phyloP scores from a whole-genome alignment of 2,797 vertebrate species.

The Poecilia wingei region DNA sequence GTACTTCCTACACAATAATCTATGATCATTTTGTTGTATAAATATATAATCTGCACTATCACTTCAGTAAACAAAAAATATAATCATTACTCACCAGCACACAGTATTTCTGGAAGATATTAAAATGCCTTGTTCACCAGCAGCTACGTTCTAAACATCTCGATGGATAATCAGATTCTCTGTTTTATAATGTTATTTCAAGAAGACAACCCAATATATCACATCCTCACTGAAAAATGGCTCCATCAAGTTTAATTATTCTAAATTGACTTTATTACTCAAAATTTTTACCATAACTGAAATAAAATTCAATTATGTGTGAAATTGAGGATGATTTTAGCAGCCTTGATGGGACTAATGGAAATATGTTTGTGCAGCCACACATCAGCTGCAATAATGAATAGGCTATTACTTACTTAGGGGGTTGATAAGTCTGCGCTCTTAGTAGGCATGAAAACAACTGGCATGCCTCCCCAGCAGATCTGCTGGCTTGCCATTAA shows the following conservation, averaged over 20 bases:
- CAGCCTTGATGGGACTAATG: constrained; percentile 29
- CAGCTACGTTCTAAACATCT: constrained; percentile 32
- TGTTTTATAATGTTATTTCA: constrained; percentile 38
- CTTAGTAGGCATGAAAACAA: constrained; percentile 27
- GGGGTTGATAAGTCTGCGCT: constrained; percentile 24
- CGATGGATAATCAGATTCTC: constrained; percentile 39
- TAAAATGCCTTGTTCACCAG: constrained; percentile 23
- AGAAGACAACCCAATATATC: constrained; percentile 43
- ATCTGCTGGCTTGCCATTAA: constrained; percentile 38
- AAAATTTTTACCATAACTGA: constrained; percentile 31
- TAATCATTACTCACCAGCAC: neutral
- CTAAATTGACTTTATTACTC: constrained; percentile 39
- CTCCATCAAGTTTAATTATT: constrained; percentile 34
- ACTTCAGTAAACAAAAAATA: constrained; percentile 9
- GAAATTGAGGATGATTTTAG: constrained; percentile 35
- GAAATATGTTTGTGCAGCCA: constrained; percentile 14
- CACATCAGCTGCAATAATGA: constrained; percentile 30
- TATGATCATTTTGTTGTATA: neutral
- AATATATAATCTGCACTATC: neutral
- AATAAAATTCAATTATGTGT: constrained; percentile 56
- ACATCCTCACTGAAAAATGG: constrained; percentile 38
- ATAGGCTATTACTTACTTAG: constrained; percentile 28
- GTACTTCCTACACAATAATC: neutral
- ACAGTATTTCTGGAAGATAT: constrained; percentile 5
- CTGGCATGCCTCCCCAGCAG: constrained; percentile 14